These are phyloP conservation scores for Steinernema scapterisci DNA, from an alignment of 2,888 invertebrate genomes.

Conservation along the genomic window DNA sequence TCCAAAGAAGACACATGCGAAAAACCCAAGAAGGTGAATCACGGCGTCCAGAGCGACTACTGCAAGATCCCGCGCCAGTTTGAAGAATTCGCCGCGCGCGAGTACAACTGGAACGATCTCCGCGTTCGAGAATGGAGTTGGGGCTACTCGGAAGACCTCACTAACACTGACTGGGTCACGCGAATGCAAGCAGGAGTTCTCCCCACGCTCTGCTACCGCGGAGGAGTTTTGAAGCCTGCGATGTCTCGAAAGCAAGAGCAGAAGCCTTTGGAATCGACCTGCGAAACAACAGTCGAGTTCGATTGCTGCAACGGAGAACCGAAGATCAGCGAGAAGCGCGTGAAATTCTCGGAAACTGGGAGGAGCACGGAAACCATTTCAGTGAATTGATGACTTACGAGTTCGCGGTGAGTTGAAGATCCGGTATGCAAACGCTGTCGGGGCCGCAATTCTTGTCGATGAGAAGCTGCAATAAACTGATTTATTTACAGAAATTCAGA, in stretches of 20 bases:
- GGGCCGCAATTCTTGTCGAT: constrained; percentile 79
- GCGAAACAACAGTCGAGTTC: background rate
- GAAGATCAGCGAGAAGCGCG: background rate
- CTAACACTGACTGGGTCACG: background rate
- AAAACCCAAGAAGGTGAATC: background rate
- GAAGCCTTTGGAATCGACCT: background rate
- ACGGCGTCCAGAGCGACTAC: constrained; percentile 11
- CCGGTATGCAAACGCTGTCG: constrained; percentile 90
- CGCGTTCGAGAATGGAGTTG: constrained; percentile 19
- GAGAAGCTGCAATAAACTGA: constrained; percentile 44
- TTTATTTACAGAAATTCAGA: no score
- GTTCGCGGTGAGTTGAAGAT: constrained; percentile 78
- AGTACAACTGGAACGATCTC: constrained; percentile 23
- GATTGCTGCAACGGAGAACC: background rate
- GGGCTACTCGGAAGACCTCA: background rate
- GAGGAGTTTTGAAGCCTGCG: background rate
- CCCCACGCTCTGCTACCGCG: constrained; percentile 19
- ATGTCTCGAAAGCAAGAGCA: background rate
- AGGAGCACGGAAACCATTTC: background rate
- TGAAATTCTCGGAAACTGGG: background rate
- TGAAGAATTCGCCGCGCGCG: constrained; percentile 12
- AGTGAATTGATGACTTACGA: constrained; percentile 69
- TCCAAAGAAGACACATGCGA: background rate
- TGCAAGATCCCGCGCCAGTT: constrained; percentile 11
- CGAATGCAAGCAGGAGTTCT: background rate